Percentiles rank a stretch among this genome's conserved stretches.
phyloP scores from a whole-genome alignment of 2,113 vertebrate species.

The Hyla sarda region DNA sequence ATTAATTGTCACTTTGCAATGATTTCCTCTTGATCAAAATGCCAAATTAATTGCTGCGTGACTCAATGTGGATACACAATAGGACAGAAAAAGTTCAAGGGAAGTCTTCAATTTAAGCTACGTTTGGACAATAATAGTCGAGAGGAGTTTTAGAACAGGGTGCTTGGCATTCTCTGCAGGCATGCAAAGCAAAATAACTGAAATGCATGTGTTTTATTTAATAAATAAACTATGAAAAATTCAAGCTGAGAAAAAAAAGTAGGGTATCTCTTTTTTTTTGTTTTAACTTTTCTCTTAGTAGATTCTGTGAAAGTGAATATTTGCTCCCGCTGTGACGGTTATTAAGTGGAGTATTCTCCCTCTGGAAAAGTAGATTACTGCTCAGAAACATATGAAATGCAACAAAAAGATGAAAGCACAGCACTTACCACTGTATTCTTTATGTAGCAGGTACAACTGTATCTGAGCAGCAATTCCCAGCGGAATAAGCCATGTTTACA shows the following conservation, averaged over 20 bases:
- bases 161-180: too few species aligned
- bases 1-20: too few species aligned
- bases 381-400: slow-evolving; percentile 44
- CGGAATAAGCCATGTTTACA: slow-evolving; percentile 24
- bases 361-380: slow-evolving; percentile 51
- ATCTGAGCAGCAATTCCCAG: slow-evolving; percentile 19
- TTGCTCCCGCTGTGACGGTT: slow-evolving; percentile 50
- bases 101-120: too few species aligned
- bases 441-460: slow-evolving; percentile 26
- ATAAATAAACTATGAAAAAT: slow-evolving; percentile 33
- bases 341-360: slow-evolving; percentile 52
- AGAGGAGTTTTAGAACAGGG: neutral
- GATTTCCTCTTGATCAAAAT: neutral
- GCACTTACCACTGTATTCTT: slow-evolving; percentile 49
- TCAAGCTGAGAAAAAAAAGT: slow-evolving; percentile 38
- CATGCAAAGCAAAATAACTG: neutral
- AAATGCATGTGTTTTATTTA: neutral
- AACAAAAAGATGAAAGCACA: slow-evolving; percentile 51
- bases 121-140: neutral
- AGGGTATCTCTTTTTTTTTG: slow-evolving; percentile 25
- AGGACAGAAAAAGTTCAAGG: neutral
- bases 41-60: neutral
- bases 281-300: slow-evolving; percentile 36
- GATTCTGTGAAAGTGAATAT: slow-evolving; percentile 45
- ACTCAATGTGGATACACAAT: neutral